Base-by-base conservation (phyloP, 2,888 invertebrate genomes). In the Electrophaes corylata region DNA sequence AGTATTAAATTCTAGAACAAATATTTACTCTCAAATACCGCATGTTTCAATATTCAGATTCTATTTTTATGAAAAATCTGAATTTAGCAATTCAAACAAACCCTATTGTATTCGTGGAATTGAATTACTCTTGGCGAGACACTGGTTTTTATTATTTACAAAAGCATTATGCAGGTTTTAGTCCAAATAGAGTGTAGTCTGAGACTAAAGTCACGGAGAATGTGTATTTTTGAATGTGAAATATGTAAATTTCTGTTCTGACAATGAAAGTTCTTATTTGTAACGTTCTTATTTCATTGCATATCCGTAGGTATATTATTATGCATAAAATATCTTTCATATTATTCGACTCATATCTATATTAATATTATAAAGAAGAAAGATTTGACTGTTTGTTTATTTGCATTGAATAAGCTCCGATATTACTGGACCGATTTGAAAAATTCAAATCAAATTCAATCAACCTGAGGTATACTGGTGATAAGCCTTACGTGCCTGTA, bases 91-190 rank as follows among this genome's bases (percentile, higher is more conserved):
- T 29, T 16, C 26, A 40, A 40, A 48, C 39, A 26, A 26, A 48
- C 47, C 37, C 4, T 5, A 18, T 39, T 48, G 14, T 49, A 18
- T 16, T 26, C 11, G 20, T 35, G 14, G 10, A 26, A 48, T 11
- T 14, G 6, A 26, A 37, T 26, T 12, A 16, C 37, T 19, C 12
- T 29, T 18, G 45, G 23, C 44, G 29, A 45, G 52, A 45, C 26
- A n/a, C 45, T 23, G 29, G 33, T 37, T 52, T 51, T 35, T 37
- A 45, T 52, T 37, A 37, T 39, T 44, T 37, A 52, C 19, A 37
- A 45, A 52, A 44, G 45, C 39, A 40, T 29, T 40, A 49, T 40
- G 29, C 18, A 29, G 26, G 29, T n/a, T 40, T 49, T n/a, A 49
- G 19, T 29, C 10, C 14, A 48, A 48, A 48, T 37, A 39, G 10